Evolutionary conservation across 2,888 invertebrate genomes (phyloP), one percentile per base, ranked within the genome.

Genomic region (Synanthedon andrenaeformis): DNA sequence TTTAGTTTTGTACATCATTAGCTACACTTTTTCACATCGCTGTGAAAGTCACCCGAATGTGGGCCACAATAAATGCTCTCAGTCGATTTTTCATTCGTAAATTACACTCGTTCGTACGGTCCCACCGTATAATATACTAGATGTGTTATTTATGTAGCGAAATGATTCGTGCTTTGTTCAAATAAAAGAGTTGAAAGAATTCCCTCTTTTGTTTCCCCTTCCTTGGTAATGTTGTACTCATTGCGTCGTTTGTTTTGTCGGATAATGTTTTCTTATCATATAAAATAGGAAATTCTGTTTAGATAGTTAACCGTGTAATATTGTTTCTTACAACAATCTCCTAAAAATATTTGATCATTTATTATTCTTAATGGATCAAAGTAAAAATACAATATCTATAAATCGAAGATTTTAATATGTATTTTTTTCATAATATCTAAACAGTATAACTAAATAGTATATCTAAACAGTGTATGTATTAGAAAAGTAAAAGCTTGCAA

Each of bases 61-160:
- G 45, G 45, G 45, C 45, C 12, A 45, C 45, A 12, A 56, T 57
- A 58, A 56, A 58, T 57, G 58, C 56, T 56, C 61, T 61, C 58
- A 62, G 64, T 72, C 69, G 49, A 74, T 80, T 79, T 79, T 75
- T 76, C 75, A 74, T 73, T 69, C 64, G 67, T 65, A 76, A 76
- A 78, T 78, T 76, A 76, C 73, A 74, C 73, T 77, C 49, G 45
- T 45, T 45, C 64, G 69, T 68, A 72, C 67, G 69, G 35, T 68
- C 72, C 63, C 66, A 58, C 61, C 61, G 57, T 59, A 65, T 66
- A 68, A 69, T 66, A 65, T 61, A 66, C 64, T 60, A 60, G 56
- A 60, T 64, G 49, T 53, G 49, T 70, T 76, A 72, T 77, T 75
- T 76, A 73, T 69, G 70, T 69, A 61, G 68, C 69, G 66, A 60